Evolutionary conservation across 2,113 vertebrate species (phyloP).

Genomic region (Rhynchopsitta pachyrhyncha): DNA sequence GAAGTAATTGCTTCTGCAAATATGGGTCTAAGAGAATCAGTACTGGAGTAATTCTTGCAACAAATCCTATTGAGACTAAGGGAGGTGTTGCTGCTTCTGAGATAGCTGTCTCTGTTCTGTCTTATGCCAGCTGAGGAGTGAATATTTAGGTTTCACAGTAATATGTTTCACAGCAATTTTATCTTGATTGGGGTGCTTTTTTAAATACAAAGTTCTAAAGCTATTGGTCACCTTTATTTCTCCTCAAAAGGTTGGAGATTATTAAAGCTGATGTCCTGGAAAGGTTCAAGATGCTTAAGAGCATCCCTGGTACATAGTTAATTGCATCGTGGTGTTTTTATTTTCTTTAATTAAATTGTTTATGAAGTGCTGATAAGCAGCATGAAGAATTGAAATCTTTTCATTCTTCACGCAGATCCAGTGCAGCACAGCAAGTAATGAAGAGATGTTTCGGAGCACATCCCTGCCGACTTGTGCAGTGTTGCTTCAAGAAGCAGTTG

Average conservation of each 20-base stretch:
- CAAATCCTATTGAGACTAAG: not conserved
- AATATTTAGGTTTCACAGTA: not conserved
- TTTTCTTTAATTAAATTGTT: not conserved
- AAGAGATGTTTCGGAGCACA: not conserved
- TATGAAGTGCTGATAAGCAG: not conserved
- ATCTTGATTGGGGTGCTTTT: not conserved
- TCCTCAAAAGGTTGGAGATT: not conserved
- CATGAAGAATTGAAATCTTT: not conserved
- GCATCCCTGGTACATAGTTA: not conserved
- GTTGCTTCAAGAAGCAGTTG: not conserved
- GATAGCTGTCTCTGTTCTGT: not conserved
- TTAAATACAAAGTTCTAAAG: not conserved
- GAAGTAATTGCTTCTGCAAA: not conserved
- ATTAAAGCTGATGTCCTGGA: not conserved
- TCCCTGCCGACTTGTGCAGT: not conserved
- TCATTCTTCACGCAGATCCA: not conserved
- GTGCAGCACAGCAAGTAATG: not conserved
- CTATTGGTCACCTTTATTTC: not conserved
- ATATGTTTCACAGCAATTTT: not conserved
- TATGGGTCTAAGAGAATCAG: not conserved
- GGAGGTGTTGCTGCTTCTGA: not conserved
- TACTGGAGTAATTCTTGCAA: not conserved
- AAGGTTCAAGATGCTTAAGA: not conserved
- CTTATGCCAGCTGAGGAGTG: not conserved
- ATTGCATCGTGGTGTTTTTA: not conserved